These are phyloP conservation scores for Diadromus collaris DNA, from an alignment of 2,888 invertebrate species.

Conservation along the genomic window DNA sequence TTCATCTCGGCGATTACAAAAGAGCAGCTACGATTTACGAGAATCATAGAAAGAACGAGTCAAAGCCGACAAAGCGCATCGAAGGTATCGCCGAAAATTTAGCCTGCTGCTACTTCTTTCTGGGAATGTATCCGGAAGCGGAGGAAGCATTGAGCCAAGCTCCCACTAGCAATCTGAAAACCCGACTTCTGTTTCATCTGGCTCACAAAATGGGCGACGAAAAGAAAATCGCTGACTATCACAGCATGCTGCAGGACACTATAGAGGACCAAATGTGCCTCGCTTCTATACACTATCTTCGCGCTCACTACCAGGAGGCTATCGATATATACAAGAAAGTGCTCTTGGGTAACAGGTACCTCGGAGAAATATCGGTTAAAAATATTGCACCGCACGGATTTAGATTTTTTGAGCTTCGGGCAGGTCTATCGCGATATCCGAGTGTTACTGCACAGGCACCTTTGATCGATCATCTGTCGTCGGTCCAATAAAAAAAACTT, in stretches of 20 bases:
- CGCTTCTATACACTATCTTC: slow-evolving; percentile 97
- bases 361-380: neutral
- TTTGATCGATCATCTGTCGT: neutral
- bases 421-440: neutral
- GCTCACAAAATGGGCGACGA: slow-evolving; percentile 97
- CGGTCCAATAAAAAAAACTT: neutral
- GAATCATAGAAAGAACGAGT: slow-evolving; percentile 79
- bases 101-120: slow-evolving; percentile 97
- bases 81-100: slow-evolving; percentile 89
- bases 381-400: neutral
- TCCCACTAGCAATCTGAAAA: slow-evolving; percentile 85
- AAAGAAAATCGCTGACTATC: slow-evolving; percentile 90
- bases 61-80: slow-evolving; percentile 72
- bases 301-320: slow-evolving; percentile 99
- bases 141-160: slow-evolving; percentile 86
- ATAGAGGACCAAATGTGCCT: slow-evolving; percentile 97
- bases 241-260: slow-evolving; percentile 92
- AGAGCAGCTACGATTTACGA: slow-evolving; percentile 83
- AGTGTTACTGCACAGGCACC: neutral
- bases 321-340: slow-evolving; percentile 98
- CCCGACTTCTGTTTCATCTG: slow-evolving; percentile 94
- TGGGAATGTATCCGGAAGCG: slow-evolving; percentile 91
- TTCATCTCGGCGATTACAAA: slow-evolving; percentile 97
- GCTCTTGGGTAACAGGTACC: slow-evolving; percentile 93
- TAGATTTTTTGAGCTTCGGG: neutral